A percentile compares a stretch with the other conserved stretches of the same genome.
Evolutionary conservation across 2,888 invertebrate genomes (phyloP).

Genomic region (Diarsia brunnea): DNA sequence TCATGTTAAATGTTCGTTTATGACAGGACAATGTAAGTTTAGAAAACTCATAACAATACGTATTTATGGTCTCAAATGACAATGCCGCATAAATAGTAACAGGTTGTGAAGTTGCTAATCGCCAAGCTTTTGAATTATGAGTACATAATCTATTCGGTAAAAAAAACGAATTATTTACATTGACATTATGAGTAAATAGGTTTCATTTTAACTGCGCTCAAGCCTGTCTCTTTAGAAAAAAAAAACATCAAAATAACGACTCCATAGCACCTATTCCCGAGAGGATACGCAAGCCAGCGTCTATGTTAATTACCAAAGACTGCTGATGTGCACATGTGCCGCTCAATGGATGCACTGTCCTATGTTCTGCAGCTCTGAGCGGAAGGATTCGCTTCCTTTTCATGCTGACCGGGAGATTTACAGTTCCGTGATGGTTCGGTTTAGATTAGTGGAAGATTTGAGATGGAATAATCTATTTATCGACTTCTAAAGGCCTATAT

Average conservation of each 20-base stretch:
- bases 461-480: neutral
- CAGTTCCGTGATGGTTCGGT: slow-evolving; percentile 10
- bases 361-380: slow-evolving; percentile 43
- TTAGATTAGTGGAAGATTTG: neutral
- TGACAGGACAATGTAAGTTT: slow-evolving; percentile 43
- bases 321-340: slow-evolving; percentile 78
- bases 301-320: slow-evolving; percentile 89
- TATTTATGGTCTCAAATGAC: slow-evolving; percentile 30
- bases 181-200: neutral
- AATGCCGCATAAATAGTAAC: slow-evolving; percentile 57
- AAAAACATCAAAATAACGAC: slow-evolving; percentile 36
- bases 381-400: slow-evolving; percentile 67
- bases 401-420: slow-evolving; percentile 40
- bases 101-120: slow-evolving; percentile 44
- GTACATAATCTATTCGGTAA: neutral
- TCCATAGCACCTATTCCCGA: slow-evolving; percentile 74
- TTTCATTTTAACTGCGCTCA: no score
- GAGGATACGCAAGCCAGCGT: slow-evolving; percentile 82
- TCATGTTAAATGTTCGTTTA: slow-evolving; percentile 5
- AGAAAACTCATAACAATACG: slow-evolving; percentile 30
- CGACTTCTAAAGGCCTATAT: neutral
- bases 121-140: slow-evolving; percentile 14
- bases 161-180: neutral
- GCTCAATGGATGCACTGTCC: slow-evolving; percentile 70
- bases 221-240: neutral